Conservation (phyloP, 2,797 vertebrate genomes). For the Sebastes alutus region DNA sequence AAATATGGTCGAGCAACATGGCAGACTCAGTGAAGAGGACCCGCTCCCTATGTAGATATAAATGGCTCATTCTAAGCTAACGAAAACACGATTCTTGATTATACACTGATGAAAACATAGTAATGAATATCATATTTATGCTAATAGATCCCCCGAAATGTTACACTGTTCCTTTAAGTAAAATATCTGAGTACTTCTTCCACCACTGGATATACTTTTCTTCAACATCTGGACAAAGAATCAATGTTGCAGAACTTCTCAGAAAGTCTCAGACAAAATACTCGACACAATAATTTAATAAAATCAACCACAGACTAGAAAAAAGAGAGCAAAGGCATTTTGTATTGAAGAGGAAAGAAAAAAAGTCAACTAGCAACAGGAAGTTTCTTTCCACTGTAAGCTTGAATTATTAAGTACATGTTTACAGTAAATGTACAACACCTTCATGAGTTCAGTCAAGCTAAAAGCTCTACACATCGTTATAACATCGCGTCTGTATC, state of each 20-base stretch:
- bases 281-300: slow-evolving; percentile 78
- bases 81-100: too few relatives aligned
- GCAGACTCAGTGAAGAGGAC: too few relatives aligned
- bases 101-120: too few relatives aligned
- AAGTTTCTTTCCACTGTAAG: slow-evolving; percentile 56
- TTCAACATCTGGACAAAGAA: neutral
- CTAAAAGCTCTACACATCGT: slow-evolving; percentile 51
- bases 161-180: too few relatives aligned
- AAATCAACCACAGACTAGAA: slow-evolving; percentile 77
- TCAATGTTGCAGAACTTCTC: neutral
- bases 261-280: slow-evolving; percentile 39
- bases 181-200: neutral
- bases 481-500: slow-evolving; percentile 30
- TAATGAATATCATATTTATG: too few relatives aligned
- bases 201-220: neutral
- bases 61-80: too few relatives aligned
- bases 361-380: slow-evolving; percentile 61
- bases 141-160: too few relatives aligned
- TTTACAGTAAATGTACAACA: slow-evolving; percentile 57
- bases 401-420: slow-evolving; percentile 60
- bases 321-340: slow-evolving; percentile 74
- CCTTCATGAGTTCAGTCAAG: slow-evolving; percentile 47
- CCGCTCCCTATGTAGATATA: too few relatives aligned
- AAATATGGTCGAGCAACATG: too few relatives aligned
- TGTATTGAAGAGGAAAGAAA: slow-evolving; percentile 48